phyloP scores from a whole-genome alignment of 2,888 invertebrate species.

The Oscheius onirici region DNA sequence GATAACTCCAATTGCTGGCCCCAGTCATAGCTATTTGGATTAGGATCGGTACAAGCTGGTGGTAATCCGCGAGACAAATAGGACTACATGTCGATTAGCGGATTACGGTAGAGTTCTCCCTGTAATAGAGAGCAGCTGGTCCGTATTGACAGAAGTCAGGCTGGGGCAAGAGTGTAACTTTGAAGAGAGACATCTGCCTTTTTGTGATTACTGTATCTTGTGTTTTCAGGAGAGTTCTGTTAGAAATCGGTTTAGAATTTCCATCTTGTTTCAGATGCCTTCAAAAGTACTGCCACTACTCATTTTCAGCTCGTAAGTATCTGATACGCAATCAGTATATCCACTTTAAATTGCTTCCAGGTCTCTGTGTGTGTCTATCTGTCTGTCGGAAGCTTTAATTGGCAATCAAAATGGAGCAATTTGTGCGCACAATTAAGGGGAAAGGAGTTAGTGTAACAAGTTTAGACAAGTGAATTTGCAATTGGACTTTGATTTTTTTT shows the following conservation, averaged over 20 bases:
- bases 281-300: neutral
- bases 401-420: too few relatives aligned
- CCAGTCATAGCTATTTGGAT: neutral
- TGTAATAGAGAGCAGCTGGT: slow-evolving; percentile 29
- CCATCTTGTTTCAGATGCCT: neutral
- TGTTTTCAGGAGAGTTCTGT: neutral
- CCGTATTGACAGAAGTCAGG: slow-evolving; percentile 4
- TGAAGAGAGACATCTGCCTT: too few relatives aligned
- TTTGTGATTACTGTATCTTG: neutral
- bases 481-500: too few relatives aligned
- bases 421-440: too few relatives aligned
- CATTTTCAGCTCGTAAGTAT: neutral
- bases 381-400: too few relatives aligned
- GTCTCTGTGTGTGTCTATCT: too few relatives aligned
- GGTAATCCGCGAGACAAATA: neutral
- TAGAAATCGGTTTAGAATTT: too few relatives aligned
- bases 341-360: too few relatives aligned
- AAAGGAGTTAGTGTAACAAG: too few relatives aligned
- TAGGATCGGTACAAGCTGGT: slow-evolving; percentile 12
- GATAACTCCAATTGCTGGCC: slow-evolving; percentile 18
- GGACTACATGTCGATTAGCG: slow-evolving; percentile 18
- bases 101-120: slow-evolving; percentile 20
- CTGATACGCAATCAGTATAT: neutral
- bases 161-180: neutral
- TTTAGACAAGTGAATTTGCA: too few relatives aligned